Percentiles rank a stretch among this genome's conserved stretches.
Evolutionary conservation across 2,797 vertebrate genomes (phyloP).

Genomic region (Halcyon leucocephala): DNA sequence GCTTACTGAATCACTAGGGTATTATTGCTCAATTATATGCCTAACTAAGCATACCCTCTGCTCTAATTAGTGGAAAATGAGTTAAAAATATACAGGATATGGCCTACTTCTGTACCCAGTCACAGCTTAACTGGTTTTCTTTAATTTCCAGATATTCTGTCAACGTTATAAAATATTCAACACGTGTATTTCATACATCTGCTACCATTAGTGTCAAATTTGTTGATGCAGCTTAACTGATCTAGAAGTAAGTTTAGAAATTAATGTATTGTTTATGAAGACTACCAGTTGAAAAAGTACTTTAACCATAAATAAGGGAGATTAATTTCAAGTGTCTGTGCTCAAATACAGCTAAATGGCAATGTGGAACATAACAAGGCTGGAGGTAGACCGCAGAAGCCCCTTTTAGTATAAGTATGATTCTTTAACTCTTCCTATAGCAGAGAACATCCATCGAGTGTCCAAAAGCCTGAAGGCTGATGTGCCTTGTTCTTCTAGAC

Average conservation of each 20-base stretch:
- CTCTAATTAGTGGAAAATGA: constrained; percentile 56
- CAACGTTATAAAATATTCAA: constrained; percentile 57
- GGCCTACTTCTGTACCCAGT: constrained; percentile 29
- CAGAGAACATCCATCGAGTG: not conserved
- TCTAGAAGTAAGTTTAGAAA: constrained; percentile 27
- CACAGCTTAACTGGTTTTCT: constrained; percentile 16
- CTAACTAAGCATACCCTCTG: constrained; percentile 46
- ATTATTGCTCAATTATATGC: constrained; percentile 58
- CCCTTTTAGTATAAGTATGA: not conserved
- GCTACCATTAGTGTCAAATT: constrained; percentile 11
- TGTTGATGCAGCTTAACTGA: constrained; percentile 19
- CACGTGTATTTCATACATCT: constrained; percentile 22
- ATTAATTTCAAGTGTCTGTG: not conserved
- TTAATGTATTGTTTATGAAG: constrained; percentile 34
- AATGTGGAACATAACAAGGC: not conserved
- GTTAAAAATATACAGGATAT: constrained; percentile 57
- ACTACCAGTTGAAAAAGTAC: not conserved
- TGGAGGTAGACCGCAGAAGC: not conserved
- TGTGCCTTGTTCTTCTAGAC: not conserved
- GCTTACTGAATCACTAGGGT: constrained; percentile 35
- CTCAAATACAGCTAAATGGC: not conserved
- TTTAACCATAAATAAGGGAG: not conserved
- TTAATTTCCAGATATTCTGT: constrained; percentile 52
- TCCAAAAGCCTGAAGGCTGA: not conserved
- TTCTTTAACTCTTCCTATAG: not conserved